A percentile compares a stretch with the other conserved stretches of the same genome.
phyloP scores from a whole-genome alignment of 2,113 vertebrate species.

The Cyprinodon variegatus region DNA sequence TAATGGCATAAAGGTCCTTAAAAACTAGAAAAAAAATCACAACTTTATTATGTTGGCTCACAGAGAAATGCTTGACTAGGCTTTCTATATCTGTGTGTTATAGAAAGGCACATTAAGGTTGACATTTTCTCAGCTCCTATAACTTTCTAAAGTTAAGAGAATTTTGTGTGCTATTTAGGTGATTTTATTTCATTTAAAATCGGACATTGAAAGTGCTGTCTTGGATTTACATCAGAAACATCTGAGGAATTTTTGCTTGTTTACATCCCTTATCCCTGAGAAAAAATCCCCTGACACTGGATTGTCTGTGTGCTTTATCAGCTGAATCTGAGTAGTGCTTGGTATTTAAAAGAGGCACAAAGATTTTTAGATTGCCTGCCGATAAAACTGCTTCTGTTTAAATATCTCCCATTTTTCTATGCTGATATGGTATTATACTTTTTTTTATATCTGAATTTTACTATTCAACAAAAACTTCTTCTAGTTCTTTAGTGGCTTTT shows the following conservation, averaged over 20 bases:
- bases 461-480: neutral
- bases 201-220: neutral
- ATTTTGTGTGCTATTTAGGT: neutral
- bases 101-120: neutral
- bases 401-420: constrained; percentile 23
- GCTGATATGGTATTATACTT: neutral
- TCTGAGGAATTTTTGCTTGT: constrained; percentile 7
- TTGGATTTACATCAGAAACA: neutral
- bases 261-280: neutral
- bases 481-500: neutral
- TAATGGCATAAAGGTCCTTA: neutral
- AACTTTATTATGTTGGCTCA: neutral
- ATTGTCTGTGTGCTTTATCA: constrained; percentile 40
- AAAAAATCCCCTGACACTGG: constrained; percentile 2
- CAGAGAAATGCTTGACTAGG: neutral
- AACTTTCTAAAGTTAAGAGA: neutral
- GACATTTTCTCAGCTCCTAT: neutral
- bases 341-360: constrained; percentile 34
- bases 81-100: neutral
- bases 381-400: constrained; percentile 12
- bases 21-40: neutral
- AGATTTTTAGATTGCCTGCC: neutral
- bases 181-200: neutral
- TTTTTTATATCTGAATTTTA: neutral
- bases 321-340: constrained; percentile 23